Percentiles rank a stretch among this genome's conserved stretches.
Evolutionary conservation across 2,797 vertebrate species (phyloP).

Genomic region (Percopsis omiscomaycus): DNA sequence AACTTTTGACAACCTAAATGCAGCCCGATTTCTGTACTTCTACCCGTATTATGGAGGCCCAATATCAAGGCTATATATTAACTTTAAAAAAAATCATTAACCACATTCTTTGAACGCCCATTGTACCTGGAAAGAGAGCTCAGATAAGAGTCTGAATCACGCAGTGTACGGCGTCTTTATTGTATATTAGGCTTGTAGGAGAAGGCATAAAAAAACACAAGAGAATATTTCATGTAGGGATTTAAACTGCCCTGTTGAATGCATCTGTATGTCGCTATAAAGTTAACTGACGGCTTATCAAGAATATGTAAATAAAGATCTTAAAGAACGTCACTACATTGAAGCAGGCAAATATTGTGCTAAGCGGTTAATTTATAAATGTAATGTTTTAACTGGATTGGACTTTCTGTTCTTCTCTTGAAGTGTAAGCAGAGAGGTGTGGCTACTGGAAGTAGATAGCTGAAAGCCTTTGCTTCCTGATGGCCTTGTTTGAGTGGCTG

Average conservation of each 20-base stretch:
- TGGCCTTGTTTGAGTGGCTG: slow-evolving; percentile 13
- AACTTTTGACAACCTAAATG: slow-evolving; percentile 10
- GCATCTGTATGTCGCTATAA: too few species aligned
- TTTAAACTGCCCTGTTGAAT: too few species aligned
- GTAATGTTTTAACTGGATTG: neutral
- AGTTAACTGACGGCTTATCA: slow-evolving; percentile 7
- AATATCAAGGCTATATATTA: slow-evolving; percentile 3
- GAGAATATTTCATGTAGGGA: neutral
- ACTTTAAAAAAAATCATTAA: slow-evolving; percentile 42
- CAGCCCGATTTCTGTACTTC: neutral
- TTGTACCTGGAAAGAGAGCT: slow-evolving; percentile 3
- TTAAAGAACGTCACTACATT: neutral
- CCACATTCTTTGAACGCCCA: slow-evolving; percentile 13
- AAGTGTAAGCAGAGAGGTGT: slow-evolving; percentile 3
- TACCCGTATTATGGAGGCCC: slow-evolving; percentile 1
- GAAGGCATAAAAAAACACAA: too few species aligned
- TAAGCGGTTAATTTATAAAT: neutral
- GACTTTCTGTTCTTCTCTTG: slow-evolving; percentile 1
- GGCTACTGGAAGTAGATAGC: neutral
- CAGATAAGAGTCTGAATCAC: neutral
- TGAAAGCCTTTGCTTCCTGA: slow-evolving; percentile 24
- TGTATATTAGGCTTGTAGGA: too few species aligned
- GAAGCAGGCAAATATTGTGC: too few species aligned
- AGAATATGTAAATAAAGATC: neutral
- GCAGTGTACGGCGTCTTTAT: too few species aligned